Evolutionary conservation across 2,888 invertebrate species (phyloP).

Genomic region (Agrilus biguttatus): DNA sequence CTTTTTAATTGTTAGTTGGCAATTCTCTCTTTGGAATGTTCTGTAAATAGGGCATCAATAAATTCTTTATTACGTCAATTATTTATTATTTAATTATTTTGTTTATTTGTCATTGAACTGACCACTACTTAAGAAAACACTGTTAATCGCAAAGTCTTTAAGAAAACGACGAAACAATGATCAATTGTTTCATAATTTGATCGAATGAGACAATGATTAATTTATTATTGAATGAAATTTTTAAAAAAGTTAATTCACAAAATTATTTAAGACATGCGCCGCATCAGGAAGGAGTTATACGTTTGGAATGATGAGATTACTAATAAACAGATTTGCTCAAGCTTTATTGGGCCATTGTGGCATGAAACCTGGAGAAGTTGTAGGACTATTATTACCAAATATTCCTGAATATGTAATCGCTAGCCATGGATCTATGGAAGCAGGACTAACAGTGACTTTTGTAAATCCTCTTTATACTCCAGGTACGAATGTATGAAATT

Average conservation of each 20-base stretch:
- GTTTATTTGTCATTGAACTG: no score
- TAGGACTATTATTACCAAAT: constrained; percentile 55
- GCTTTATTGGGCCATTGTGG: constrained; percentile 41
- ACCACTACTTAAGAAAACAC: no score
- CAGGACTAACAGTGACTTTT: constrained; percentile 51
- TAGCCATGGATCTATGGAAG: constrained; percentile 50
- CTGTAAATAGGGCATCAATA: no score
- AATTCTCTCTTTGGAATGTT: no score
- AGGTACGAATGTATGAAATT: constrained; percentile 28
- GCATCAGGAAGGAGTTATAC: constrained; percentile 48
- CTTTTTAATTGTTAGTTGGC: no score
- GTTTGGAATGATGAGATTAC: constrained; percentile 43
- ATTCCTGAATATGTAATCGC: constrained; percentile 53
- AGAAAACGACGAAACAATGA: no score
- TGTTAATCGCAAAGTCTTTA: no score
- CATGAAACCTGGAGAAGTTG: constrained; percentile 44
- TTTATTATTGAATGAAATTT: no score
- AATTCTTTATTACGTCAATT: no score
- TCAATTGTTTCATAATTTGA: no score
- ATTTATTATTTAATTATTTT: no score
- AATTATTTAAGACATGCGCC: constrained; percentile 46
- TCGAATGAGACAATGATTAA: no score
- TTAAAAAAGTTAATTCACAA: neutral
- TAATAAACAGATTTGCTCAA: constrained; percentile 42
- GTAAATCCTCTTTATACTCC: constrained; percentile 56